These are phyloP conservation scores for Myopa testacea DNA, from an alignment of 2,888 invertebrate genomes.

Conservation along the genomic window DNA sequence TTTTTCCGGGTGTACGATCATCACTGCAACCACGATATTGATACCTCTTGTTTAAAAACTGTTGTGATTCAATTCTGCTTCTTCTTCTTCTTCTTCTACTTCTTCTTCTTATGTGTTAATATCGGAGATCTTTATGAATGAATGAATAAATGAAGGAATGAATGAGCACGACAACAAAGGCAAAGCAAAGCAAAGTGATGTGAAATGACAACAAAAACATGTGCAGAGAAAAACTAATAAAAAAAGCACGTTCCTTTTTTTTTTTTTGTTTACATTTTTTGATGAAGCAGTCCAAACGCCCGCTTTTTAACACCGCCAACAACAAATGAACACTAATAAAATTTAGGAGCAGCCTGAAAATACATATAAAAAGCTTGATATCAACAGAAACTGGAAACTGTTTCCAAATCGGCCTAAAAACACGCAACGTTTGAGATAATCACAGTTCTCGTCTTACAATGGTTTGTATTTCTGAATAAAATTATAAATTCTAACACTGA, in stretches of 20 bases:
- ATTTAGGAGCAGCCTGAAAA: too few relatives aligned
- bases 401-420: not conserved
- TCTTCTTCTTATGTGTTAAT: not conserved
- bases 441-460: too few relatives aligned
- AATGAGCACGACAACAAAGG: not conserved
- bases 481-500: too few relatives aligned
- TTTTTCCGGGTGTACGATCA: constrained; percentile 4
- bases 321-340: too few relatives aligned
- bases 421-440: not conserved
- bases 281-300: too few relatives aligned
- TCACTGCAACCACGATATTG: constrained; percentile 1
- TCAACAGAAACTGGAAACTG: too few relatives aligned
- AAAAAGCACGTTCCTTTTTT: not conserved
- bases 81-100: not conserved
- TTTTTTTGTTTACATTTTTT: not conserved
- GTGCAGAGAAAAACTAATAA: not conserved
- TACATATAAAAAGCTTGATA: too few relatives aligned
- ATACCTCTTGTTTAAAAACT: not conserved
- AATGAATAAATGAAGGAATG: constrained; percentile 2
- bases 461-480: too few relatives aligned
- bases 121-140: constrained; percentile 12
- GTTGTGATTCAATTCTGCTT: not conserved
- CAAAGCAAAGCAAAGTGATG: not conserved
- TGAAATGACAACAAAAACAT: not conserved
- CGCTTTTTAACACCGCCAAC: too few relatives aligned